These are phyloP conservation scores for Atrina japonica DNA, from an alignment of 2,888 invertebrate genomes.

Conservation along the genomic window DNA sequence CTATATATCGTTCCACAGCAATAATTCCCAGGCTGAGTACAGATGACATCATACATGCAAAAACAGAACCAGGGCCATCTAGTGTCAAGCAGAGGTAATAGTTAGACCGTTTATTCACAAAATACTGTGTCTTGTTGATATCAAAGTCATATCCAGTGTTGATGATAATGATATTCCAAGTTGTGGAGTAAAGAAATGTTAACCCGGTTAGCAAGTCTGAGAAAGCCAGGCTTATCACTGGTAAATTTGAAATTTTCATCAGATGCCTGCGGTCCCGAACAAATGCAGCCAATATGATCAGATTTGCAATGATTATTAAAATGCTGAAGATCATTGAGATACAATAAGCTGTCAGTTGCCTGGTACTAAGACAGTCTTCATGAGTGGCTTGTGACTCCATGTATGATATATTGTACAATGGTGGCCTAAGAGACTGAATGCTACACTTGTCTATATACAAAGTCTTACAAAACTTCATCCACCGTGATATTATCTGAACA, in stretches of 20 bases:
- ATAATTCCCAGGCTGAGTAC: slow-evolving; percentile 45
- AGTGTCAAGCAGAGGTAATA: slow-evolving; percentile 45
- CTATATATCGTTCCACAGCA: slow-evolving; percentile 46
- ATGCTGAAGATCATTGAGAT: slow-evolving; percentile 45
- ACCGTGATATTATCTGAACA: slow-evolving; percentile 24
- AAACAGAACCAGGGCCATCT: slow-evolving; percentile 48
- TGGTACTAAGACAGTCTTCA: slow-evolving; percentile 42
- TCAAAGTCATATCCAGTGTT: slow-evolving; percentile 44
- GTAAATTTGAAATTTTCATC: slow-evolving; percentile 37
- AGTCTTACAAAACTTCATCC: slow-evolving; percentile 47
- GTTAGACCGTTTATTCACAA: slow-evolving; percentile 36
- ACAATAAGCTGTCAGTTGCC: slow-evolving; percentile 41
- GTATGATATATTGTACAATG: slow-evolving; percentile 5
- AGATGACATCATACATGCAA: slow-evolving; percentile 51
- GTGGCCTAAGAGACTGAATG: slow-evolving; percentile 27
- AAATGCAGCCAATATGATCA: slow-evolving; percentile 37
- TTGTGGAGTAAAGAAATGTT: slow-evolving; percentile 44
- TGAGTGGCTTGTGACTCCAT: slow-evolving; percentile 39
- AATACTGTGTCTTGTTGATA: slow-evolving; percentile 27
- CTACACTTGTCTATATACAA: slow-evolving; percentile 43
- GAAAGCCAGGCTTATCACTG: slow-evolving; percentile 43
- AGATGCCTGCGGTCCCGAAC: slow-evolving; percentile 23
- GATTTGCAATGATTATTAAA: slow-evolving; percentile 41
- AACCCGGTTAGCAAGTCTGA: slow-evolving; percentile 49
- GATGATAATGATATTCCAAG: slow-evolving; percentile 43